Percentiles rank a stretch among this genome's conserved stretches.
Evolutionary conservation across 2,797 vertebrate genomes (phyloP).

Genomic region (Octomys mimax): DNA sequence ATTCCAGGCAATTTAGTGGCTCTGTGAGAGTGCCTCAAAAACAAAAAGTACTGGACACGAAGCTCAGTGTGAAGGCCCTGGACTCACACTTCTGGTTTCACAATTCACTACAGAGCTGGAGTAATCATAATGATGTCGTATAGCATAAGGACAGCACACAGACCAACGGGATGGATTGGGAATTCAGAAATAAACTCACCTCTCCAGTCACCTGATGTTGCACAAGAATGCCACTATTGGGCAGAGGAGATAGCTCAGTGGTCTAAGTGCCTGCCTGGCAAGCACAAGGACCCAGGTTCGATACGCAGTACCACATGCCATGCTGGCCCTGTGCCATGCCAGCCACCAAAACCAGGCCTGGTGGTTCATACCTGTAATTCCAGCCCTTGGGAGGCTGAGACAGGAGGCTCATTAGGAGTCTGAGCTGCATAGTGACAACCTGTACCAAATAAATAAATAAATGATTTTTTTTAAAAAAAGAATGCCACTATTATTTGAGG

Average conservation of each 20-base stretch:
- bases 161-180: not conserved
- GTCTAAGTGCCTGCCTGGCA: too few species aligned
- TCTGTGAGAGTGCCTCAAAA: not conserved
- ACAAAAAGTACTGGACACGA: not conserved
- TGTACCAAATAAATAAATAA: too few species aligned
- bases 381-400: too few species aligned
- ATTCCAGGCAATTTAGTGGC: not conserved
- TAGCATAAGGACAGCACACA: not conserved
- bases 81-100: not conserved
- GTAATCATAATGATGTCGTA: not conserved
- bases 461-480: not conserved
- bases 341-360: too few species aligned
- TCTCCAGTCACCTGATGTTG: not conserved
- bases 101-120: not conserved
- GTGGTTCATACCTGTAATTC: too few species aligned
- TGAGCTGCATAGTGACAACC: too few species aligned
- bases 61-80: not conserved
- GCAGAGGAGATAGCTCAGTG: too few species aligned
- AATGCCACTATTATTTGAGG: not conserved
- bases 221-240: not conserved
- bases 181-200: not conserved
- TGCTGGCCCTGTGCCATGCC: too few species aligned
- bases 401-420: too few species aligned
- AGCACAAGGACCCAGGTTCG: too few species aligned
- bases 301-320: too few species aligned